Percentiles rank a stretch among this genome's conserved stretches.
These are phyloP conservation scores for Acromyrmex heyeri DNA, from an alignment of 1,140 invertebrate species.

Conservation along the genomic window DNA sequence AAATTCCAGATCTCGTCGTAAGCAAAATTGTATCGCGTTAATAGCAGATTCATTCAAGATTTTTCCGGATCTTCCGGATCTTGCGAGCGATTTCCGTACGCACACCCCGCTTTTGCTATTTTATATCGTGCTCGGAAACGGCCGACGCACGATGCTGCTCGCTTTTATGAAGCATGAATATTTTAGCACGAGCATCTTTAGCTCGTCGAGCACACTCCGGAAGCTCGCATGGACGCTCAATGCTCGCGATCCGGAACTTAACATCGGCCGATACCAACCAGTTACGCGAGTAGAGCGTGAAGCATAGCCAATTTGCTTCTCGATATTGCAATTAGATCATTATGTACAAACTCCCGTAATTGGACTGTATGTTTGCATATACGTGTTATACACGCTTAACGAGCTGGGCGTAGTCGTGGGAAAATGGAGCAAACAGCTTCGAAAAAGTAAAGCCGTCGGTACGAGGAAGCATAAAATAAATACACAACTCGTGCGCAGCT, in stretches of 20 bases:
- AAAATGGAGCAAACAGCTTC: slow-evolving; percentile 43
- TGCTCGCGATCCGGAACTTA: neutral
- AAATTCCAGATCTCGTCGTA: slow-evolving; percentile 21
- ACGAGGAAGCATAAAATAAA: slow-evolving; percentile 21
- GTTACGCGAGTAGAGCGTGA: slow-evolving; percentile 30
- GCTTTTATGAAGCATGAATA: slow-evolving; percentile 77
- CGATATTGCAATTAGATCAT: slow-evolving; percentile 63
- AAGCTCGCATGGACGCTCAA: neutral
- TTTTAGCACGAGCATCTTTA: slow-evolving; percentile 73
- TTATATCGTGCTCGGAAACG: slow-evolving; percentile 43
- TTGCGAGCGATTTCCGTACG: slow-evolving; percentile 39
- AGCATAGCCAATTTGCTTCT: slow-evolving; percentile 53
- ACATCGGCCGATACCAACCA: neutral
- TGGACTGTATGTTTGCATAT: slow-evolving; percentile 50
- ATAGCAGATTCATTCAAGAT: slow-evolving; percentile 37
- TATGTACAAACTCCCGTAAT: slow-evolving; percentile 60
- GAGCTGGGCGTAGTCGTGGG: slow-evolving; percentile 17
- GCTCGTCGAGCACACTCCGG: slow-evolving; percentile 49
- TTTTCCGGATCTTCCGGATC: slow-evolving; percentile 41
- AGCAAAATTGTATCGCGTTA: slow-evolving; percentile 53
- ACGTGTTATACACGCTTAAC: slow-evolving; percentile 34
- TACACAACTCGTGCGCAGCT: slow-evolving; percentile 25
- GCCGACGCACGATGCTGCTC: neutral
- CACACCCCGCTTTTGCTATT: slow-evolving; percentile 41
- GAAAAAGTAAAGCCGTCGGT: slow-evolving; percentile 40